A percentile compares a stretch with the other conserved stretches of the same genome.
These are phyloP conservation scores for Andricus grossulariae DNA, from an alignment of 1,140 invertebrate genomes.

Conservation along the genomic window DNA sequence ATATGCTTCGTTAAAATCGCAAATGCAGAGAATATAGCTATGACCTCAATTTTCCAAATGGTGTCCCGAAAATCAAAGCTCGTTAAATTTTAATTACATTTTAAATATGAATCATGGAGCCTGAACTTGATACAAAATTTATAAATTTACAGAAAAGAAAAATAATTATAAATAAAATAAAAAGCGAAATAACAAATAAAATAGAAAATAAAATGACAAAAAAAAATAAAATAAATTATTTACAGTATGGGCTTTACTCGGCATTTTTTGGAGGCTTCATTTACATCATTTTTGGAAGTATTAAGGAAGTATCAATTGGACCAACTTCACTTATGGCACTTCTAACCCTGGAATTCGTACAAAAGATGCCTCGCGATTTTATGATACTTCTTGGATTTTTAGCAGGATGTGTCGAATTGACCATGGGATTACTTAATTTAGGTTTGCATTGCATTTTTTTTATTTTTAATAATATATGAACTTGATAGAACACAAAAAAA, in stretches of 20 bases:
- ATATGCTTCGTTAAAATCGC: no score
- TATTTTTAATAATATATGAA: not conserved
- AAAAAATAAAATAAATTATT: not conserved
- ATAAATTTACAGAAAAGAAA: no score
- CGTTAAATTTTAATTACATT: no score
- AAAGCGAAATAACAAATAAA: not conserved
- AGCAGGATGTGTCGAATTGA: constrained; percentile 84
- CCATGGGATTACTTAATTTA: constrained; percentile 86
- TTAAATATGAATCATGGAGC: no score
- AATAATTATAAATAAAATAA: not conserved
- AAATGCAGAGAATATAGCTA: no score
- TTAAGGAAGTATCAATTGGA: constrained; percentile 93
- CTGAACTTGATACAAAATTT: no score
- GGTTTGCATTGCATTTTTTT: constrained; percentile 75
- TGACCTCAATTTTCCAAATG: no score
- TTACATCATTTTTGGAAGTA: constrained; percentile 92
- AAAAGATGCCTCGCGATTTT: constrained; percentile 83
- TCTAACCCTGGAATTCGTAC: constrained; percentile 85
- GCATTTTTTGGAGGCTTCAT: constrained; percentile 87
- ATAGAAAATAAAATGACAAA: no score
- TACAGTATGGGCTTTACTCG: constrained; percentile 85
- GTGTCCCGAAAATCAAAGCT: no score
- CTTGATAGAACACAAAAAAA: no score
- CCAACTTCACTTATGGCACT: constrained; percentile 92
- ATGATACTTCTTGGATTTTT: constrained; percentile 88